A percentile compares a stretch with the other conserved stretches of the same genome.
Conservation (phyloP, 2,888 invertebrate genomes). For the Lydus trimaculatus region DNA sequence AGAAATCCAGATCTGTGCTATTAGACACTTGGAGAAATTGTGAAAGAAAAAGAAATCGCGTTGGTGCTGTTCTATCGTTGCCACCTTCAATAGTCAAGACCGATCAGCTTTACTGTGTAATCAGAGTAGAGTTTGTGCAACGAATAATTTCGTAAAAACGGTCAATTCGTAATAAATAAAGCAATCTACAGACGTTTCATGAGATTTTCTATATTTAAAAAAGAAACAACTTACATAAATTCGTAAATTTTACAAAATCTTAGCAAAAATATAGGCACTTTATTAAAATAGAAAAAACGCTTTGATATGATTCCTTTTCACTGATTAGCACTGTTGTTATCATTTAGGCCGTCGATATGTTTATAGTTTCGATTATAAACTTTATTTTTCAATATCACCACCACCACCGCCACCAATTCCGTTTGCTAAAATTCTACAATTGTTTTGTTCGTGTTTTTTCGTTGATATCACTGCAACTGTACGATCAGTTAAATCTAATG, state of each 20-base stretch:
- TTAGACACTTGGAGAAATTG: no score
- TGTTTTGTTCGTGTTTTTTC: background rate
- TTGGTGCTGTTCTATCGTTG: no score
- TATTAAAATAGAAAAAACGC: background rate
- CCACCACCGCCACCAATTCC: background rate
- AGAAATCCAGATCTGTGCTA: no score
- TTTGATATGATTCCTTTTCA: background rate
- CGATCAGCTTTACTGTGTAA: no score
- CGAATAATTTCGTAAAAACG: no score
- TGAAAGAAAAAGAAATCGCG: no score
- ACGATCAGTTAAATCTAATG: constrained; percentile 60
- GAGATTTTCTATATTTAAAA: background rate
- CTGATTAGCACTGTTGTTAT: background rate
- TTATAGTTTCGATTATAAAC: background rate
- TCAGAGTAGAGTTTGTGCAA: no score
- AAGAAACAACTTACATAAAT: background rate
- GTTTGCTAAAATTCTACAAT: background rate
- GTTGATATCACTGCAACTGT: constrained; percentile 49
- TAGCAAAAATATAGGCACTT: constrained; percentile 5
- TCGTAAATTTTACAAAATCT: background rate
- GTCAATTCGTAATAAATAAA: no score
- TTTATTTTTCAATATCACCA: background rate
- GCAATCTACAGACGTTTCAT: no score
- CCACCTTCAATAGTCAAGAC: no score
- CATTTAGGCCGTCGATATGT: constrained; percentile 2